phyloP scores from a whole-genome alignment of 1,140 invertebrate species.

The Geopemphigus sp. region DNA sequence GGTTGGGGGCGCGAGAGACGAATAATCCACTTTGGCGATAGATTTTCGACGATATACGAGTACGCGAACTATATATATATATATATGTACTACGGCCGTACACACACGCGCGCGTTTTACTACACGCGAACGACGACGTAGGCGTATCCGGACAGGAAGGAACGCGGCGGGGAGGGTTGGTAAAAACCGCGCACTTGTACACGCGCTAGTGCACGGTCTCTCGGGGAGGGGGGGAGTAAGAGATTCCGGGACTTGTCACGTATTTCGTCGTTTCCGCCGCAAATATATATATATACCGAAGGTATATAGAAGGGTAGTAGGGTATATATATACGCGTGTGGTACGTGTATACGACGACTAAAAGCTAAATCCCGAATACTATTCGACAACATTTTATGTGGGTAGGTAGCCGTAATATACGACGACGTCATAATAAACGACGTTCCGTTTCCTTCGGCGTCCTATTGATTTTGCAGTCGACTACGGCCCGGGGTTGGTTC shows the following conservation, averaged over 20 bases:
- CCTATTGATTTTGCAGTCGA: too few relatives aligned
- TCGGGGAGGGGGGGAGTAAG: background rate
- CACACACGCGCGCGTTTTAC: background rate
- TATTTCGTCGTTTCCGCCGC: background rate
- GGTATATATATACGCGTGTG: background rate
- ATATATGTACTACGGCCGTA: background rate
- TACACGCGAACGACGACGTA: background rate
- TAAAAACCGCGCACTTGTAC: background rate
- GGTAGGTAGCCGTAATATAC: too few relatives aligned
- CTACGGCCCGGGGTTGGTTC: too few relatives aligned
- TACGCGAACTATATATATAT: background rate
- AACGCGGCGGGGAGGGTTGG: background rate
- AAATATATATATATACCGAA: background rate
- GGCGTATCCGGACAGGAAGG: conserved; percentile 1
- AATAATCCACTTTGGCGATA: conserved; percentile 15
- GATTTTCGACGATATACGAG: conserved; percentile 12
- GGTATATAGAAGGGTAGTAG: too few relatives aligned
- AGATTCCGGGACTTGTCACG: conserved; percentile 8
- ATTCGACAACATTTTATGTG: background rate
- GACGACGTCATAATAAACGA: too few relatives aligned
- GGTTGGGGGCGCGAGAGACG: too few relatives aligned
- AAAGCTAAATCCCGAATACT: background rate
- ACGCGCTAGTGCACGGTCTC: background rate
- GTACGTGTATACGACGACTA: background rate
- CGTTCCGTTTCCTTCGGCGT: too few relatives aligned